Base-by-base conservation (phyloP, 2,797 vertebrate species). In the Margarornis squamiger region DNA sequence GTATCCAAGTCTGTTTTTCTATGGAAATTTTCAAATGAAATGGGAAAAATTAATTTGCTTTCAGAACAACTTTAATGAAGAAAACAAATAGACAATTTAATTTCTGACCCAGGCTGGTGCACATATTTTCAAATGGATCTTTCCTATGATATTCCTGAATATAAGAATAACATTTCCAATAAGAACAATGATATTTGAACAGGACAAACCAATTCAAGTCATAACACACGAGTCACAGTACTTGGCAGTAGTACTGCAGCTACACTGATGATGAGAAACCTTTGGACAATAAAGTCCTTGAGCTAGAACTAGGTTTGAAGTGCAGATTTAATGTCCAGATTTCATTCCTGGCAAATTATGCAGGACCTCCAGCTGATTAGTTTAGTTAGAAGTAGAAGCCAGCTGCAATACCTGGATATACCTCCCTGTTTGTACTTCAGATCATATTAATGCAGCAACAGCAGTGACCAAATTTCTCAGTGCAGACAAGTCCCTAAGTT, bases 401-500 rank as follows among this genome's bases (percentile, higher is more conserved):
- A 77, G 57, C 38, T 89, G 52, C 68, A 91, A 6, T n/a, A 86
- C 32, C 41, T 78, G 67, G 41, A 36, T 46, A 8, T 32, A 20
- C 59, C 45, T 82, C 62, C 38, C 45, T 84, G 45, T 79, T 94
- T 73, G 77, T 61, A 17, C 88, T 92, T 86, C 63, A 88, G 67
- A 76, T 67, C 71, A 71, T 77, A 82, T 92, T 90, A 94, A 92
- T 88, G 71, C 57, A 82, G 80, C 59, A 90, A 18, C 48, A 58
- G 71, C 86, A 79, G 86, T 30, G 83, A 76, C 77, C 72, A 82
- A 65, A 95, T 94, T 96, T 84, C 80, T 86, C 90, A 85, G 80
- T 23, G 86, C 77, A 92, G 90, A 79, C 88, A 87, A 95, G 83
- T 94, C 48, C 77, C 57, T 72, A 95, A 95, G 88, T 96, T 95